Evolutionary conservation across 2,113 vertebrate genomes (phyloP).

Genomic region (Pterocles gutturalis): DNA sequence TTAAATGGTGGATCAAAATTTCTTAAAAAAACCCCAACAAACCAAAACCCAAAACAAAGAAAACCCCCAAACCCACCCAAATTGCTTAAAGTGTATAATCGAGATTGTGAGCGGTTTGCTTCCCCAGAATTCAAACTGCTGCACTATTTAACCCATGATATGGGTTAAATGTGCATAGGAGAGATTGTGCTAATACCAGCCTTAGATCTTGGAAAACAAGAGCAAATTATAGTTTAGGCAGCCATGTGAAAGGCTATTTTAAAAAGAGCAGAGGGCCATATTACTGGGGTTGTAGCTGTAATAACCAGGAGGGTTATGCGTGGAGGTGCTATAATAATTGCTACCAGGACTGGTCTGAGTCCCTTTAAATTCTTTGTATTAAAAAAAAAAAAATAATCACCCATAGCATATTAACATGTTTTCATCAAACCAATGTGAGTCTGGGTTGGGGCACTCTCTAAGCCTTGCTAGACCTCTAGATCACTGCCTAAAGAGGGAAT

Average conservation of each 20-base stretch:
- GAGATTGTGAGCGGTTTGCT: not conserved
- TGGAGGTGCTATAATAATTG: not conserved
- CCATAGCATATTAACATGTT: not conserved
- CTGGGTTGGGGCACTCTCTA: not conserved
- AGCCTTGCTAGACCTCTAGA: not conserved
- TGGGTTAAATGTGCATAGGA: not conserved
- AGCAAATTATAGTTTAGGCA: not conserved
- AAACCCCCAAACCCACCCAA: not conserved
- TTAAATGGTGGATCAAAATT: not conserved
- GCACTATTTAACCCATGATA: not conserved
- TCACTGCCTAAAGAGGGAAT: not conserved
- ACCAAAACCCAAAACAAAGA: fast-evolving
- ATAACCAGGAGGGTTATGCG: not conserved
- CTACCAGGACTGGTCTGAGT: not conserved
- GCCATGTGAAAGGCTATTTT: not conserved
- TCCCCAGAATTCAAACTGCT: not conserved
- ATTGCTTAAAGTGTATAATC: not conserved
- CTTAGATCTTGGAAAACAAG: not conserved
- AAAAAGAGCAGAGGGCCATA: not conserved
- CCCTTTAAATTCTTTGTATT: not conserved
- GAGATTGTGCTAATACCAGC: not conserved
- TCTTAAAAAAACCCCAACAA: not conserved
- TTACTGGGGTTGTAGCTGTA: not conserved
- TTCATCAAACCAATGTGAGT: not conserved
- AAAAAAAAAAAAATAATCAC: too few relatives aligned